Evolutionary conservation across 2,113 vertebrate genomes (phyloP).

Genomic region (Gorsachius goisagi): DNA sequence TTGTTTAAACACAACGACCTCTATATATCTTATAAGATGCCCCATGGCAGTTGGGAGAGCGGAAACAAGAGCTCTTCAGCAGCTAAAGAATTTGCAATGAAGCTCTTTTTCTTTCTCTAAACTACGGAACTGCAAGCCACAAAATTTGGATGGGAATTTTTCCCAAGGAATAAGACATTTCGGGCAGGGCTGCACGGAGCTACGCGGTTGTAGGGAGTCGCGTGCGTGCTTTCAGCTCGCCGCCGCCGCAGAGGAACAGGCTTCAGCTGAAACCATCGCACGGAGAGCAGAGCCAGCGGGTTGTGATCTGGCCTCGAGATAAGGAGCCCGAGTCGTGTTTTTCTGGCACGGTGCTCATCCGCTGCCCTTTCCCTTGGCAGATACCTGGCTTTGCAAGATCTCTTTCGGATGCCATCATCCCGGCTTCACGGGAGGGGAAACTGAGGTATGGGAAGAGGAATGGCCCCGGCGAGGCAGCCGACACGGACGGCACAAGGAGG

Average conservation of each 20-base stretch:
- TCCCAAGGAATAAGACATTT: neutral
- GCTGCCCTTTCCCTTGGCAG: neutral
- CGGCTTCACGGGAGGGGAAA: neutral
- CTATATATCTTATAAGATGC: neutral
- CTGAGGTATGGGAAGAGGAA: neutral
- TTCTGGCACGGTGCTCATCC: neutral
- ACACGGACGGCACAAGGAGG: neutral
- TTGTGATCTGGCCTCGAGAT: neutral
- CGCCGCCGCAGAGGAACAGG: neutral
- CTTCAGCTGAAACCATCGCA: neutral
- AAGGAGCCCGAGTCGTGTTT: neutral
- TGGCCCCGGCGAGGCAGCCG: neutral
- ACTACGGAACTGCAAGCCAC: neutral
- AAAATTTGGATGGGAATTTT: neutral
- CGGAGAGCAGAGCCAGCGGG: neutral
- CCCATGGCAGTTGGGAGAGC: conserved; percentile 17
- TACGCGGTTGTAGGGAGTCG: rapidly evolving
- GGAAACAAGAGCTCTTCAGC: conserved; percentile 13
- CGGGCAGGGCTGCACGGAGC: neutral
- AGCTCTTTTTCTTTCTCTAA: neutral
- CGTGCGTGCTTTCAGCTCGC: neutral
- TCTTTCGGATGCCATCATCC: neutral
- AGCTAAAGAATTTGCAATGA: neutral
- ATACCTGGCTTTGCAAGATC: neutral
- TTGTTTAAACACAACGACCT: conserved; percentile 52